Evolutionary conservation across 23 tunicate species (phyloP), one percentile per base, ranked within the genome.

Genomic region (Phallusia fumigata): DNA sequence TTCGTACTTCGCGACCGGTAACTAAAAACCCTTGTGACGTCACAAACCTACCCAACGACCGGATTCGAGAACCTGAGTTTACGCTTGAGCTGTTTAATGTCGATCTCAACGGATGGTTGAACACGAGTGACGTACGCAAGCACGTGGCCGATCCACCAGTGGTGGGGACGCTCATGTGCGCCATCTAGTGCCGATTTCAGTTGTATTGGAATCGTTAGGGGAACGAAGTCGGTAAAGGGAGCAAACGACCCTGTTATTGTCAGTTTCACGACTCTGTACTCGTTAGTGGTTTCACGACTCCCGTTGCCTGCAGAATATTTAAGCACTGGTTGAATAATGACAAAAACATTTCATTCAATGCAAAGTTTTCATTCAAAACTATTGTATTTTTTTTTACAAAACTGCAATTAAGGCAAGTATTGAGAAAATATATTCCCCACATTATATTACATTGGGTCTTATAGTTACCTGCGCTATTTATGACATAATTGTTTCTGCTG

Each of bases 121-220:
- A 58, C 69, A 6, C 69, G 69, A 22, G 69, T 58, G 69, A 58
- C 69, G 69, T 58, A 58, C 15, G 69, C 69, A 58, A 58, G 69
- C 69, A 58, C 69, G 69, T 58, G 69, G 13, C 69, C 69, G 69
- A 58, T 58, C 69, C 69, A 58, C 69, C 69, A 58, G 69, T 21
- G 28, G 69, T 58, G 69, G 28, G 69, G 69, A 13, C 26, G 69
- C 8, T 58, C 69, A 13, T 58, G 69, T 6, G 69, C 15, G 69
- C 69, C 69, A 13, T 58, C 69, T 58, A 58, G 69, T 24, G 69
- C 16, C 3, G 5, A 24, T 58, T 58, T 58, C 13, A 58, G 16
- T 21, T 22, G 28, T 24, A 16, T 24, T 21, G 69, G 69, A 58
- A 58, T 58, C 1, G 69, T 58, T 21, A 58, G 28, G 28, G 69